Base-by-base conservation (phyloP, 2,113 vertebrate species). In the Amazona vittata region DNA sequence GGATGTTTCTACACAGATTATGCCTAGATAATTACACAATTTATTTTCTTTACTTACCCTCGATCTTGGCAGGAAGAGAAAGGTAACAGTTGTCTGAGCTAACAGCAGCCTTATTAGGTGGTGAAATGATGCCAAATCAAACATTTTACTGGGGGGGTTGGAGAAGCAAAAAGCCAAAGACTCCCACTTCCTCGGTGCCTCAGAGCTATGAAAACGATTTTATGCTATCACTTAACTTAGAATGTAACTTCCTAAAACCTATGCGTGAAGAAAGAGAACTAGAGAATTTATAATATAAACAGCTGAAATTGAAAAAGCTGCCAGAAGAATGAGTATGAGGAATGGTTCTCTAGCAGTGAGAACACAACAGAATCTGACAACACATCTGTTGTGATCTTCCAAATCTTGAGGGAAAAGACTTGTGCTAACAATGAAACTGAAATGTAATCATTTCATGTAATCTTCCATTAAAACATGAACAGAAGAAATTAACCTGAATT, bases 11-110 rank as follows among this genome's bases (percentile, higher is more conserved):
- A 81, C 57, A 65, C 28, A 89, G 91, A 95, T 90, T 57, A 89
- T 73, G 62, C 68, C 60, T 47, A 55, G 90, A 87, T 92, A 96
- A 95, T 94, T 50, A 88, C 39, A 43, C 13, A 46, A 26, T 33
- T 97, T 94, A 68, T 93, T 96, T 81, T 75, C 35, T 81, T 88
- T 62, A 62, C 39, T 90, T 94, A 80, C 70, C 71, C 73, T 57
- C 64, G 33, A 94, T 83, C 46, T 93, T 81, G 62, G 71, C 87
- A 96, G 63, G 55, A 88, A 69, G 37, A 87, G 81, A 91, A 93
- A 94, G 94, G 60, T 26, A 94, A 81, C 85, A 93, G 69, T 84
- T 94, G 84, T 69, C 43, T 83, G 57, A 86, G 88, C 60, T 70
- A 85, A 93, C 46, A 89, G 87, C 89, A 86, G 68, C 78, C 78